phyloP scores from a whole-genome alignment of 2,888 invertebrate genomes.

The Cantharis flavilabris region DNA sequence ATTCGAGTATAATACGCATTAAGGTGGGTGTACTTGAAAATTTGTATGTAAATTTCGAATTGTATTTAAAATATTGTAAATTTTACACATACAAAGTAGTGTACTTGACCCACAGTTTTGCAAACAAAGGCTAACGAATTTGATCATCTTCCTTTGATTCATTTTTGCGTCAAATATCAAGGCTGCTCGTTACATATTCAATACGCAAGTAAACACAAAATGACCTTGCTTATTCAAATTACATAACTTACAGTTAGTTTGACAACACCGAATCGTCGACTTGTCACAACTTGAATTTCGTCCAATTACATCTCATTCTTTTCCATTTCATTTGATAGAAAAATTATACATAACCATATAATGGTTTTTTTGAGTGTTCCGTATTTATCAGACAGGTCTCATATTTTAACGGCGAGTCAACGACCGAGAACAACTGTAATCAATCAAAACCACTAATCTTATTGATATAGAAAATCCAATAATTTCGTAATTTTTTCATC shows the following conservation, averaged over 20 bases:
- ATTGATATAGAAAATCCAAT: background rate
- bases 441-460: background rate
- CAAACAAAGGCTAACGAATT: background rate
- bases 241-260: slow-evolving; percentile 4
- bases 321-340: background rate
- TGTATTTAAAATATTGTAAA: background rate
- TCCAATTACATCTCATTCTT: background rate
- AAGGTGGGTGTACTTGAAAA: background rate
- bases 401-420: background rate
- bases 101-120: background rate
- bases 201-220: background rate
- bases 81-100: background rate
- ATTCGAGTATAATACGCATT: background rate
- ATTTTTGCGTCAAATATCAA: background rate
- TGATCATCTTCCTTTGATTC: background rate
- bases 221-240: background rate
- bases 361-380: background rate
- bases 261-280: background rate
- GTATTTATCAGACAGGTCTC: background rate
- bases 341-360: background rate
- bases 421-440: background rate
- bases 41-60: background rate
- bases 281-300: background rate
- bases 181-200: background rate
- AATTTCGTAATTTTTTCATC: background rate